A percentile compares a stretch with the other conserved stretches of the same genome.
These are phyloP conservation scores for Coptotermes formosanus DNA, from an alignment of 1,140 invertebrate species.

Conservation along the genomic window DNA sequence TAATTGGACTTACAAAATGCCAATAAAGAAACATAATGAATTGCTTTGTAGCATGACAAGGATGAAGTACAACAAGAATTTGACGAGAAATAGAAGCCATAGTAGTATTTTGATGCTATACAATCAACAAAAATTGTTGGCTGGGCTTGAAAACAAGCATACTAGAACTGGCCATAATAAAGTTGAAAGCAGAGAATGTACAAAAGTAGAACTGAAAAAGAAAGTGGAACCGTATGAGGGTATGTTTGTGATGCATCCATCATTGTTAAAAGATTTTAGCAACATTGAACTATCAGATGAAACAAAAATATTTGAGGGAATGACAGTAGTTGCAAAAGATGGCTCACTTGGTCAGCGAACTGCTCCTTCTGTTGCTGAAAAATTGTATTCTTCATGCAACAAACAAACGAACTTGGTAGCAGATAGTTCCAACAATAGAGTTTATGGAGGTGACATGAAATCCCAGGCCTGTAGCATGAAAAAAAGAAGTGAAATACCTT, in stretches of 20 bases:
- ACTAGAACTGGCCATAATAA: background rate
- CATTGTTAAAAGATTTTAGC: background rate
- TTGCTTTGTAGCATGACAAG: background rate
- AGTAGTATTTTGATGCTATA: background rate
- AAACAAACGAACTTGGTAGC: too few species aligned
- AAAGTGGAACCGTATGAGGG: background rate
- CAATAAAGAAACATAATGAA: background rate
- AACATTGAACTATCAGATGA: background rate
- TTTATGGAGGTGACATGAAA: too few species aligned
- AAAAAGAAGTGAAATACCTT: too few species aligned
- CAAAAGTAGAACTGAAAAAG: background rate
- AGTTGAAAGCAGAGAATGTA: background rate
- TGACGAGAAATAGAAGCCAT: background rate
- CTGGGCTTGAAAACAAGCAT: background rate
- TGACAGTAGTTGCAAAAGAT: background rate
- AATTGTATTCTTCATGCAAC: background rate
- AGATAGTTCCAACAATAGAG: too few species aligned
- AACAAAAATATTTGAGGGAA: background rate
- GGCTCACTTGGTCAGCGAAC: background rate
- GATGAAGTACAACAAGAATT: background rate
- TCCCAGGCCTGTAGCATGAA: too few species aligned
- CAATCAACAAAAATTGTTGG: background rate
- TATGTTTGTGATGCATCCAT: background rate
- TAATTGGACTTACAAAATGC: constrained; percentile 33
- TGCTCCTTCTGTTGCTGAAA: background rate